Evolutionary conservation across 2,888 invertebrate genomes (phyloP).

Genomic region (Mythimna lalbum): DNA sequence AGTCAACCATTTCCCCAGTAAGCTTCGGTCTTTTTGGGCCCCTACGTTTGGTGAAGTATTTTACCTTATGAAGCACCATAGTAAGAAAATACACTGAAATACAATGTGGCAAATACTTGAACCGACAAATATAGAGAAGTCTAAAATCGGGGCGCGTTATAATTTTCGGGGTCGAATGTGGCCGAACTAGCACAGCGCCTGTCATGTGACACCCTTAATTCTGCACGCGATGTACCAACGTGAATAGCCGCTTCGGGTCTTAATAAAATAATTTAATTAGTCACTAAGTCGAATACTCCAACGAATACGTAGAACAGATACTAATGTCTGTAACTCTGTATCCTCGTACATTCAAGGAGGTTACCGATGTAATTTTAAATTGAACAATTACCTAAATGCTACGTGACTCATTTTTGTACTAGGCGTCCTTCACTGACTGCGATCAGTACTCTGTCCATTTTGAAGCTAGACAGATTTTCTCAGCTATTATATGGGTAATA

Average conservation of each 20-base stretch:
- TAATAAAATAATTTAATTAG: constrained; percentile 53
- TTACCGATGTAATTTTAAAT: constrained; percentile 41
- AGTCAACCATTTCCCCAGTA: too few species aligned
- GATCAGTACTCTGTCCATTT: constrained; percentile 33
- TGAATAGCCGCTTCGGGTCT: constrained; percentile 32
- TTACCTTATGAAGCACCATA: background rate
- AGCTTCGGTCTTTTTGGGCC: too few species aligned
- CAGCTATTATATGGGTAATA: constrained; percentile 5
- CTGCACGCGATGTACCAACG: constrained; percentile 52
- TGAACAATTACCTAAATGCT: constrained; percentile 49
- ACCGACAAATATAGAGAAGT: constrained; percentile 12
- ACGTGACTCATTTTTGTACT: constrained; percentile 44
- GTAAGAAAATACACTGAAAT: background rate
- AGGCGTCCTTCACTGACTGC: constrained; percentile 16
- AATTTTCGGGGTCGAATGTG: constrained; percentile 42
- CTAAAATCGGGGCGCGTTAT: constrained; percentile 34
- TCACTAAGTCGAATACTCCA: constrained; percentile 25
- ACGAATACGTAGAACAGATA: constrained; percentile 9
- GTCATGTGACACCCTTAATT: constrained; percentile 56
- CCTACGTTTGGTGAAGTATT: background rate
- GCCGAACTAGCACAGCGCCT: constrained; percentile 37
- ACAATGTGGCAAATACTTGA: background rate
- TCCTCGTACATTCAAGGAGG: constrained; percentile 31
- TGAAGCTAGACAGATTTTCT: constrained; percentile 33
- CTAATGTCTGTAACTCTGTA: constrained; percentile 18